Conservation (phyloP, 1,140 invertebrate genomes). For the Drosophila chauvacae region DNA sequence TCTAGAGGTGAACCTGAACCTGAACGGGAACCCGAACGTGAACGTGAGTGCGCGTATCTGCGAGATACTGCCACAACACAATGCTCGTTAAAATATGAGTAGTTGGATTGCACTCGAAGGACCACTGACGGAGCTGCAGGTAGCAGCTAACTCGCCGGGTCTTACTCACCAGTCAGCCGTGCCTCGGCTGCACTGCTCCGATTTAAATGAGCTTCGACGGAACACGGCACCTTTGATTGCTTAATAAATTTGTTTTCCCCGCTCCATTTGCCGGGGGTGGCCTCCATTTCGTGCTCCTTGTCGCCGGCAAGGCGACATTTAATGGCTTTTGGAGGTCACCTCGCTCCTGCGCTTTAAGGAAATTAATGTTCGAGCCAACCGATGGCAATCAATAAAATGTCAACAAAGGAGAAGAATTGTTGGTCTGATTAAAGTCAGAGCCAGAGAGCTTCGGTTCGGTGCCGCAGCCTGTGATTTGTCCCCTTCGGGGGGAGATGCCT, state of each 20-base stretch:
- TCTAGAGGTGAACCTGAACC: slow-evolving; percentile 7
- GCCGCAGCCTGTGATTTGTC: slow-evolving; percentile 6
- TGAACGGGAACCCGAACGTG: background rate
- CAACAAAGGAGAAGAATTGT: slow-evolving; percentile 53
- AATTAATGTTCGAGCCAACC: slow-evolving; percentile 61
- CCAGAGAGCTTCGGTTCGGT: slow-evolving; percentile 9
- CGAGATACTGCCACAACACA: slow-evolving; percentile 24
- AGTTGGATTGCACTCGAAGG: slow-evolving; percentile 32
- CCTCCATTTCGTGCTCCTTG: background rate
- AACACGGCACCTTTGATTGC: slow-evolving; percentile 21
- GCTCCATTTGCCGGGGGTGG: background rate
- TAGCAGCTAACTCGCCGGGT: background rate
- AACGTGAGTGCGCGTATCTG: slow-evolving; percentile 15
- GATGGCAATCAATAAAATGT: slow-evolving; percentile 68
- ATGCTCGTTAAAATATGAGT: slow-evolving; percentile 56
- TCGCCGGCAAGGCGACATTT: background rate
- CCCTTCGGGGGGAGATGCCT: background rate
- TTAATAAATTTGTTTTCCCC: slow-evolving; percentile 14
- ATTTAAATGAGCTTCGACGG: slow-evolving; percentile 31
- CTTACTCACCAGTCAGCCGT: background rate
- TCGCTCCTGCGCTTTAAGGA: slow-evolving; percentile 24
- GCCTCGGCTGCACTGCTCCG: background rate
- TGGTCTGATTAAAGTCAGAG: slow-evolving; percentile 59
- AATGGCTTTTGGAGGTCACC: slow-evolving; percentile 30
- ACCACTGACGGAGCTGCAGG: background rate